Evolutionary conservation across 2,888 invertebrate genomes (phyloP).

Genomic region (Diarsia brunnea): DNA sequence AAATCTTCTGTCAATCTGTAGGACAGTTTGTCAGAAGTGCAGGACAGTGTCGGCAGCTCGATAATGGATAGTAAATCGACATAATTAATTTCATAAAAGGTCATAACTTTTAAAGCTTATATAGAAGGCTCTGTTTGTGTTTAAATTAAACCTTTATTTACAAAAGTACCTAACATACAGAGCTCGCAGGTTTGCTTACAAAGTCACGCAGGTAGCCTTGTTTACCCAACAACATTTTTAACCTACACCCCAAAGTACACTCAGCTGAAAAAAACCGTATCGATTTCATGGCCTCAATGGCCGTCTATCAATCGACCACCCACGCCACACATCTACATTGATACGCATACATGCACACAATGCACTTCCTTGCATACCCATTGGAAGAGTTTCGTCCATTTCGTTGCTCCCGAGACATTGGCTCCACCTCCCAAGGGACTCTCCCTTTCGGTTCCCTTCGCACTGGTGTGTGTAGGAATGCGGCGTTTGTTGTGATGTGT

Average conservation of each 20-base stretch:
- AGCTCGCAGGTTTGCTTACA: background rate
- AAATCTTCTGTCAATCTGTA: no score
- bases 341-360: conserved; percentile 73
- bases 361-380: conserved; percentile 89
- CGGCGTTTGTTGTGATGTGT: conserved; percentile 73
- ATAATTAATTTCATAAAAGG: background rate
- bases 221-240: conserved; percentile 58
- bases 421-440: conserved; percentile 90
- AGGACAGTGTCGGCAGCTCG: background rate
- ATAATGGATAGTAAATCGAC: background rate
- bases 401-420: conserved; percentile 86
- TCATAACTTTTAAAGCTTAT: background rate
- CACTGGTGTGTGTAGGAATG: conserved; percentile 73
- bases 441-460: conserved; percentile 83
- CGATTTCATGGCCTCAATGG: conserved; percentile 73
- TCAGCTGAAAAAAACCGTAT: conserved; percentile 66
- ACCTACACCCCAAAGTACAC: conserved; percentile 54
- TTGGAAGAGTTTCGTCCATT: conserved; percentile 87
- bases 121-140: background rate
- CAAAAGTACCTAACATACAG: background rate
- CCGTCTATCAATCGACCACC: conserved; percentile 77
- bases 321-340: conserved; percentile 69
- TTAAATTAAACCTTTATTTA: conserved; percentile 33
- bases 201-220: conserved; percentile 29
- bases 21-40: no score